Percentiles rank a stretch among this genome's conserved stretches.
These are phyloP conservation scores for Andinoacara biseriatus DNA, from an alignment of 2,113 vertebrate genomes.

Conservation along the genomic window DNA sequence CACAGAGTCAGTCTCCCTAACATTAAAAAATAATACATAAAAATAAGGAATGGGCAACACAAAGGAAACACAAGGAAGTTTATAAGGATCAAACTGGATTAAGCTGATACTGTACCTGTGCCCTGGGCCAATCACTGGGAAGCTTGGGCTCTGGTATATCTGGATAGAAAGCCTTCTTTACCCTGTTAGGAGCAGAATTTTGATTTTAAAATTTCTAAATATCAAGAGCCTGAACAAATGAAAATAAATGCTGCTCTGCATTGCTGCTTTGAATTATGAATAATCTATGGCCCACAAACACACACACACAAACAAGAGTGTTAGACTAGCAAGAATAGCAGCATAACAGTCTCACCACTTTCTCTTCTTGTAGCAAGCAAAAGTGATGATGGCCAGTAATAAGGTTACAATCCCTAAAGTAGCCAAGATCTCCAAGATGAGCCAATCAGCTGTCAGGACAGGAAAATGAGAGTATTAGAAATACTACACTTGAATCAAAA, in stretches of 20 bases:
- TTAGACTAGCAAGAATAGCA: neutral
- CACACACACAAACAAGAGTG: neutral
- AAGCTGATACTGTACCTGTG: slow-evolving; percentile 55
- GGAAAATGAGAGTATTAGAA: neutral
- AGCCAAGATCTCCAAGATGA: slow-evolving; percentile 78
- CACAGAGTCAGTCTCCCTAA: neutral
- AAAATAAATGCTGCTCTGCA: neutral
- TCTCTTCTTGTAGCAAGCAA: slow-evolving; percentile 81
- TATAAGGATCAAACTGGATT: neutral
- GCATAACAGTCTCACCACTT: slow-evolving; percentile 71
- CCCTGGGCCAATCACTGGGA: slow-evolving; percentile 69
- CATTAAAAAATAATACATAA: neutral
- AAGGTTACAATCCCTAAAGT: slow-evolving; percentile 68
- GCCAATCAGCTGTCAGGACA: slow-evolving; percentile 62
- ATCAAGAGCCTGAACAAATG: neutral
- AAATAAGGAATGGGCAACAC: neutral
- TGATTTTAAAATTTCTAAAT: neutral
- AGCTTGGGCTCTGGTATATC: slow-evolving; percentile 81
- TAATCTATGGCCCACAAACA: neutral
- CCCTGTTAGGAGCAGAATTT: slow-evolving; percentile 60
- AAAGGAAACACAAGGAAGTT: neutral
- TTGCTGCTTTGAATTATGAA: neutral
- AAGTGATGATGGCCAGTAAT: slow-evolving; percentile 66
- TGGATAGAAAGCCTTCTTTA: slow-evolving; percentile 78
- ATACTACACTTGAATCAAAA: neutral